Base-by-base conservation (phyloP, 2,888 invertebrate genomes). In the Drosophila sordidula region DNA sequence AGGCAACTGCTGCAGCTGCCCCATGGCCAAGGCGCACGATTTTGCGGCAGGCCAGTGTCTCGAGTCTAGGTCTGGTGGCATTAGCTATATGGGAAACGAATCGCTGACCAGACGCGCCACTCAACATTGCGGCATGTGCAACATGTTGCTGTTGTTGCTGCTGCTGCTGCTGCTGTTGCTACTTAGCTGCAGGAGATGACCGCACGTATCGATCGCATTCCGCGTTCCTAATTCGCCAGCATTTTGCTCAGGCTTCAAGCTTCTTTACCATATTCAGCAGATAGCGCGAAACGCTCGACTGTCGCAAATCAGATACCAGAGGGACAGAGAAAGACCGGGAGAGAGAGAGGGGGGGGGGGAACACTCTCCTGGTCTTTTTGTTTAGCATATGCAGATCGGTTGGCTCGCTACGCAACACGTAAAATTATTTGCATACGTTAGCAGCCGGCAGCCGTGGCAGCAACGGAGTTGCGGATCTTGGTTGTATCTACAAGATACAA, bases 181-280 rank as follows among this genome's bases (percentile, higher is more conserved):
- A 71, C 75, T 71, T 73, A 75, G 79, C 75, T 78, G 80, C 74
- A 66, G 74, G 51, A 80, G 78, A 87, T 88, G 79, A 79, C 85
- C 75, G 87, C 88, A 89, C 86, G 89, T 86, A 88, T 89, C 86
- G 89, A 86, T 86, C 89, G 89, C 89, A 86, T 86, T 86, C 89
- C 86, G 87, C 86, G 86, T 82, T 82, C 89, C 86, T 86, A 86
- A 86, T 86, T 89, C 86, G 89, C 89, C 70, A 80, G 75, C 82
- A 84, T 88, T 79, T 86, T 83, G 65, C 84, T 44, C 66, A 61
- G 67, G 63, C 52, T 46, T 42, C 25, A 50, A 34, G 66, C 66
- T 69, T 54, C 63, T 69, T 87, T 87, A 81, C 89, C 87, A 85
- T 85, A 89, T 89, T 72, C 85, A 89, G 87, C 63, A 72, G 87